phyloP scores from a whole-genome alignment of 2,888 invertebrate genomes.

The Drosophila maculinotata region DNA sequence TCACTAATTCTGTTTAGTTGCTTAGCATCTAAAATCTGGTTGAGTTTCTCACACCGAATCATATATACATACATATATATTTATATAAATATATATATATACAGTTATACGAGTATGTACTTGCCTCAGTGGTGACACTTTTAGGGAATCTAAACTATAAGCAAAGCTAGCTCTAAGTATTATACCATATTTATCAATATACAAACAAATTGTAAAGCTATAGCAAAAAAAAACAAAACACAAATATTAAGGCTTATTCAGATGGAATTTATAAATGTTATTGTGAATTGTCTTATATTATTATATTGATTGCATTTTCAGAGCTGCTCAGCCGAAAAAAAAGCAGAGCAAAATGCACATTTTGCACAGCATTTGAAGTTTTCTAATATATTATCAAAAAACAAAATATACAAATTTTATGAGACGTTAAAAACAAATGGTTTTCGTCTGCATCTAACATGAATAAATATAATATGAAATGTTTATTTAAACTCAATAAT shows the following conservation, averaged over 20 bases:
- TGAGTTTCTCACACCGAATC: constrained; percentile 22
- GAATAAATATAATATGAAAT: no score
- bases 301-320: neutral
- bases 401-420: no score
- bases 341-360: no score
- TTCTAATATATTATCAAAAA: no score
- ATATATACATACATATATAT: constrained; percentile 10
- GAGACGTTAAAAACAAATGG: no score
- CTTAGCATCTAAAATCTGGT: constrained; percentile 17
- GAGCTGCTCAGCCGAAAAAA: no score
- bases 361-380: no score
- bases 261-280: constrained; percentile 48
- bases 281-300: constrained; percentile 14
- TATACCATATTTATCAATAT: constrained; percentile 27
- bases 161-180: constrained; percentile 34
- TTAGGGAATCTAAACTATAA: constrained; percentile 63
- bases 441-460: no score
- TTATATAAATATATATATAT: constrained; percentile 5
- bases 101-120: constrained; percentile 5
- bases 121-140: constrained; percentile 62
- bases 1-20: constrained; percentile 34
- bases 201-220: constrained; percentile 24
- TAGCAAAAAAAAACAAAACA: neutral
- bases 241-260: constrained; percentile 35
- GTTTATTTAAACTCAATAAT: no score